phyloP scores from a whole-genome alignment of 2,113 vertebrate genomes.

The Gymnarchus niloticus region DNA sequence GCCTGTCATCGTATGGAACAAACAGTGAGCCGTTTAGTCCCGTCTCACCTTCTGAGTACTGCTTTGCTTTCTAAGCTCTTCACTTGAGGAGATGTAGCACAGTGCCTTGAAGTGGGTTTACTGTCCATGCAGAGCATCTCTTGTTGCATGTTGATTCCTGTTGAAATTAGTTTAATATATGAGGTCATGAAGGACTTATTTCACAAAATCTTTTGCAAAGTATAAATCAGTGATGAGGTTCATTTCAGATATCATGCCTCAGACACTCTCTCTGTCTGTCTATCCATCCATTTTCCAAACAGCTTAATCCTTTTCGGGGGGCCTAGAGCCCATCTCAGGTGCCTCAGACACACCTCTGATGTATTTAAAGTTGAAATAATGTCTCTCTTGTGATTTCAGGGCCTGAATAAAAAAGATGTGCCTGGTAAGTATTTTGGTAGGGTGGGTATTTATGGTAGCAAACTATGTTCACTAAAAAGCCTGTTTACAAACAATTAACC shows the following conservation, averaged over 20 bases:
- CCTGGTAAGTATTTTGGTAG: slow-evolving; percentile 76
- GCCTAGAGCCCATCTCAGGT: no score
- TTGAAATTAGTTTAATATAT: neutral
- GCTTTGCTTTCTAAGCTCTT: neutral
- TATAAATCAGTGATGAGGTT: neutral
- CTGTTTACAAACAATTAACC: neutral
- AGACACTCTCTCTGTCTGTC: no score
- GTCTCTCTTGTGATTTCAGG: slow-evolving; percentile 73
- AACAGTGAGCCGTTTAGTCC: neutral
- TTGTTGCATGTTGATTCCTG: neutral
- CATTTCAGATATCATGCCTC: neutral
- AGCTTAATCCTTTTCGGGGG: no score
- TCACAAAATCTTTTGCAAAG: neutral
- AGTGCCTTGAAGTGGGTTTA: neutral
- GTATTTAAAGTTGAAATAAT: slow-evolving; percentile 6
- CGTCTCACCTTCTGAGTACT: neutral
- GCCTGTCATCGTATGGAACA: neutral
- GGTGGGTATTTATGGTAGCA: neutral
- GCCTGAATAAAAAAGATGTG: slow-evolving; percentile 84
- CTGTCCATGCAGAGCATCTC: neutral
- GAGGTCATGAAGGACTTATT: neutral
- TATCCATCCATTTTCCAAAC: no score
- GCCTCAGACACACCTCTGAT: neutral
- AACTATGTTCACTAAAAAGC: neutral
- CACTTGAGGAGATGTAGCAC: neutral